A percentile compares a stretch with the other conserved stretches of the same genome.
Evolutionary conservation across 2,888 invertebrate genomes (phyloP).

Genomic region (Drosophila helvetica): DNA sequence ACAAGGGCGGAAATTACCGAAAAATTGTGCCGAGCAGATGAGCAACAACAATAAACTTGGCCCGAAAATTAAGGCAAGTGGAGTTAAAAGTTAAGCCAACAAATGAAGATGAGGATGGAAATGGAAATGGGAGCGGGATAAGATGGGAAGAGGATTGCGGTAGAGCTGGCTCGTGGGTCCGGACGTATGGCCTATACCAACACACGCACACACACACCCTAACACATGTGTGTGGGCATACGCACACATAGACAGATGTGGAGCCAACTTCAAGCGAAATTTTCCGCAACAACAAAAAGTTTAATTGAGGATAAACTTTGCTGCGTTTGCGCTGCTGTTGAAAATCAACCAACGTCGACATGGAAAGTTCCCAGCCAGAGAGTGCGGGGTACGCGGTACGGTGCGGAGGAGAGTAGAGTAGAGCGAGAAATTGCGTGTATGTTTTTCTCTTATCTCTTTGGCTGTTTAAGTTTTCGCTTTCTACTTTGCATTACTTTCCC

Average conservation of each 20-base stretch:
- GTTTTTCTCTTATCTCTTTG: conserved; percentile 62
- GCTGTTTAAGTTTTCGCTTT: conserved; percentile 70
- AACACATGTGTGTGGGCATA: conserved; percentile 4
- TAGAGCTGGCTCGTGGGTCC: neutral
- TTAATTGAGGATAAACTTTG: conserved; percentile 76
- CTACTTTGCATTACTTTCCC: conserved; percentile 49
- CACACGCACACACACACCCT: conserved; percentile 16
- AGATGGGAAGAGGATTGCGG: conserved; percentile 10
- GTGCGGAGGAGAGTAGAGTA: too few relatives aligned
- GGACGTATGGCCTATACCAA: conserved; percentile 56
- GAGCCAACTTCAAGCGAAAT: conserved; percentile 62
- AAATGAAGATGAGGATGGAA: conserved; percentile 60
- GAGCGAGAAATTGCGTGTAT: conserved; percentile 36
- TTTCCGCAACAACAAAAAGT: conserved; percentile 77
- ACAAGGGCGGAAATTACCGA: conserved; percentile 65
- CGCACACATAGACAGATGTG: conserved; percentile 24
- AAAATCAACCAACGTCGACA: conserved; percentile 64
- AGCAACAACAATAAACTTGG: conserved; percentile 63
- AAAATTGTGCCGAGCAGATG: conserved; percentile 64
- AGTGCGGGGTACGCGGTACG: too few relatives aligned
- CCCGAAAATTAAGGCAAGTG: conserved; percentile 70
- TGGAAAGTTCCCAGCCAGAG: conserved; percentile 43
- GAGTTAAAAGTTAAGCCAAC: conserved; percentile 75
- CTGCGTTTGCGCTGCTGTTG: conserved; percentile 74
- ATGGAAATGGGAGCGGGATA: neutral